Base-by-base conservation (phyloP, 2,888 invertebrate species). In the Melieria crassipennis region DNA sequence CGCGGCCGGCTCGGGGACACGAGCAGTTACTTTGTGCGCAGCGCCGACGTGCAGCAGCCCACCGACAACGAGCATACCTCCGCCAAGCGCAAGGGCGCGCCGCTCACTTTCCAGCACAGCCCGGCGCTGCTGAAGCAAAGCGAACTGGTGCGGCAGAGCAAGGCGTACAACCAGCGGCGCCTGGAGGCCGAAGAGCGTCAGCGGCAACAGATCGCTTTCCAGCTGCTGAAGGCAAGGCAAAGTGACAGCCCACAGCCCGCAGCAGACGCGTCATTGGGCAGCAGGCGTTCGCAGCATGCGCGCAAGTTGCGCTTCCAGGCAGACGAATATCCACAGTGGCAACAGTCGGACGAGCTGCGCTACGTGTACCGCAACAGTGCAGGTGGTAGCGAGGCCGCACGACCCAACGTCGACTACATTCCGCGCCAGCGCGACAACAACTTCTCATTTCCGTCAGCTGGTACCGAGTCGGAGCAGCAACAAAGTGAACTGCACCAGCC, bases 81-180 rank as follows among this genome's bases (percentile, higher is more conserved):
- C n/a, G 48, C 47, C 13, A 66, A 70, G 7, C n/a, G 13, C 11
- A 60, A 68, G 4, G n/a, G 47, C 0, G 5, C 65, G 0, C 46
- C 52, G 5, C 9, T 71, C 5, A 58, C 62, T 13, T 81, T 85
- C 13, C 75, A 78, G 67, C 85, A 84, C 55, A 82, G 82, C 16
- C 81, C 79, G 5, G 76, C 81, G 6, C 58, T 84, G 61, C 73
- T 85, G 5, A 79, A 84, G 70, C 84, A 84, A 67, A 79, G 74
- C n/a, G 79, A 81, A 60, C 68, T 84, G 70, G 74, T 74, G 5
- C 78, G 64, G 4, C 78, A 81, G 70, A 67, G 76, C 7, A 80
- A 78, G 60, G 79, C 77, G 7, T 84, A 80, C 63, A 76, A 79
- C 0, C 76, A 78, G 43, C 81, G 82, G 50, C 80, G 76, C 65